Evolutionary conservation across 2,113 vertebrate species (phyloP).

Genomic region (Phalacrocorax carbo): DNA sequence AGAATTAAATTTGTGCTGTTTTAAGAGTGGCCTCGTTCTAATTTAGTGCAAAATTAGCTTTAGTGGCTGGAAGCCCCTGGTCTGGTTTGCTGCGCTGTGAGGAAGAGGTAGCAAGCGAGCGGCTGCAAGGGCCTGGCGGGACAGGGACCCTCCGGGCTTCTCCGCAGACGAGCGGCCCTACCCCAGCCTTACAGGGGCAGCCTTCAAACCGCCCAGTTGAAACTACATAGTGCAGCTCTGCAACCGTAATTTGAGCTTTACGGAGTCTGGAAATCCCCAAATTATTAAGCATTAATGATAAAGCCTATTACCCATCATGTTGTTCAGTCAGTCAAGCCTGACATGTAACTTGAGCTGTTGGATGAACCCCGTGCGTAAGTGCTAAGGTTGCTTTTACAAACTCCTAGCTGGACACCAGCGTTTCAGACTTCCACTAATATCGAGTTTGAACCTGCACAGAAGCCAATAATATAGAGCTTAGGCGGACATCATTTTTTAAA

Average conservation of each 20-base stretch:
- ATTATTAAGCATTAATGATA: not conserved
- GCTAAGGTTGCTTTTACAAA: not conserved
- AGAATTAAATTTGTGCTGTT: not conserved
- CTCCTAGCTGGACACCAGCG: not conserved
- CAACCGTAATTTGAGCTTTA: not conserved
- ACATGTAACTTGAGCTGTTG: not conserved
- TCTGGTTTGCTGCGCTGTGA: not conserved
- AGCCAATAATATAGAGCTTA: not conserved
- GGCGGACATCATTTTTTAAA: not conserved
- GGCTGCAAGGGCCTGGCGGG: rapidly evolving
- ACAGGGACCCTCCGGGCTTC: not conserved
- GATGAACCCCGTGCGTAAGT: not conserved
- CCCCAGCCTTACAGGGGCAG: not conserved
- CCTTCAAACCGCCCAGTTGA: not conserved
- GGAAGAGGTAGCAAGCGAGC: not conserved
- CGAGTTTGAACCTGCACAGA: not conserved
- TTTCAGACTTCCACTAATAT: not conserved
- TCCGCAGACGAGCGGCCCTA: no score
- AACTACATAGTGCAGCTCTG: not conserved
- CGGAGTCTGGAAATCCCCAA: not conserved
- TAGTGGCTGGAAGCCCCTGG: not conserved
- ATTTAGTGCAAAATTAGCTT: not conserved
- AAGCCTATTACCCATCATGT: not conserved
- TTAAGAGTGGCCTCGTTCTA: not conserved
- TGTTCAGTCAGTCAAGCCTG: not conserved